Conservation (phyloP, 2,797 vertebrate species). For the Selene dorsalis region DNA sequence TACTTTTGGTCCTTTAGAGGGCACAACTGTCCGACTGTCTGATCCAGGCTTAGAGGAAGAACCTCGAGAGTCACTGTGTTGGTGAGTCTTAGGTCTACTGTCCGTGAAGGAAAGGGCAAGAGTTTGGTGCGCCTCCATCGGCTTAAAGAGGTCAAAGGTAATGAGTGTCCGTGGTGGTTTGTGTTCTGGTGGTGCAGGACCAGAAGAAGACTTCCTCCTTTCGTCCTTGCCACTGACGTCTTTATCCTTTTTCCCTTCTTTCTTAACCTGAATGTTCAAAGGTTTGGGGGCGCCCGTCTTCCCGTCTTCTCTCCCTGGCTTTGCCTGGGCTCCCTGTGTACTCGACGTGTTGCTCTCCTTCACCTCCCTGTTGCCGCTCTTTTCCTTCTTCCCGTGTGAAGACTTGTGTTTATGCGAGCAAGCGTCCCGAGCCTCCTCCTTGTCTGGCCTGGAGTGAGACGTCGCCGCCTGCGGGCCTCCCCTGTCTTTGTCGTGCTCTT, state of each 20-base stretch:
- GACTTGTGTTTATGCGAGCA: conserved; percentile 73
- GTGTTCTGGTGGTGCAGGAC: conserved; percentile 78
- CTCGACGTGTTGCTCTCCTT: conserved; percentile 46
- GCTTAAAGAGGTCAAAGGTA: conserved; percentile 84
- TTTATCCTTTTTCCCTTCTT: conserved; percentile 76
- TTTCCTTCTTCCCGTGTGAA: conserved; percentile 80
- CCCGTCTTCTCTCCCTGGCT: conserved; percentile 62
- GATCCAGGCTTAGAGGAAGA: conserved; percentile 84
- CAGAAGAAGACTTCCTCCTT: conserved; percentile 82
- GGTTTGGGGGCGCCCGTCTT: conserved; percentile 63
- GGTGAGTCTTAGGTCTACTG: conserved; percentile 80
- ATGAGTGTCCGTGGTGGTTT: conserved; percentile 80
- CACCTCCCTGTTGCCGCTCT: conserved; percentile 71
- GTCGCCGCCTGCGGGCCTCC: conserved; percentile 38
- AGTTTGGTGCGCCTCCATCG: conserved; percentile 79
- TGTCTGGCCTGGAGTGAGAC: conserved; percentile 53
- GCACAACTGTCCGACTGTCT: conserved; percentile 74
- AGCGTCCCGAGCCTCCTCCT: conserved; percentile 76
- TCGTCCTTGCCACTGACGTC: conserved; percentile 74
- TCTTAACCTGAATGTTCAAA: conserved; percentile 58
- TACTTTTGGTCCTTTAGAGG: conserved; percentile 85
- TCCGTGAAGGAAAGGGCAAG: conserved; percentile 80
- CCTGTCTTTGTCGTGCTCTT: conserved; percentile 69
- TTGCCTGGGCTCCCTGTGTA: conserved; percentile 41
- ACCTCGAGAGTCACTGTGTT: conserved; percentile 82